Conservation (phyloP, 2,797 vertebrate genomes). For the Acanthurus lineatus region DNA sequence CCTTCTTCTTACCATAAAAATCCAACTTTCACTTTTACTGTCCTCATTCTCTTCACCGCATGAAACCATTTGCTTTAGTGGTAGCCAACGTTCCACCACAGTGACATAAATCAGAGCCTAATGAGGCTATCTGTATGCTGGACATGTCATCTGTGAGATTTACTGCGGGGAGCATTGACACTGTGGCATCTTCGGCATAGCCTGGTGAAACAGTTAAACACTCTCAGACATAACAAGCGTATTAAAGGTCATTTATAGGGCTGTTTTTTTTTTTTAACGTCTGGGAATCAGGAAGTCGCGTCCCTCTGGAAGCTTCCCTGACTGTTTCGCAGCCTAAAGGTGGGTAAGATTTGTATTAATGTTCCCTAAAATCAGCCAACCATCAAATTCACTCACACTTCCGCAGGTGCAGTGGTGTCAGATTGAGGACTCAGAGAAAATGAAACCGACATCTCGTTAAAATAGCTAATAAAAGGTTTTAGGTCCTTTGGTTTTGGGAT, state of each 20-base stretch:
- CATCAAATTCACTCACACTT: conserved; percentile 30
- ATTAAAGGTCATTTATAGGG: conserved; percentile 45
- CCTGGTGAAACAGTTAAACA: conserved; percentile 35
- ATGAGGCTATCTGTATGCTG: conserved; percentile 73
- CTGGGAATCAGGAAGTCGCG: conserved; percentile 48
- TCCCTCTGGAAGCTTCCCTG: conserved; percentile 34
- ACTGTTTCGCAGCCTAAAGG: conserved; percentile 58
- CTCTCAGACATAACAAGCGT: conserved; percentile 28
- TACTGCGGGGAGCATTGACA: conserved; percentile 24
- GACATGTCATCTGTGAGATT: conserved; percentile 52
- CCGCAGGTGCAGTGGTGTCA: conserved; percentile 33
- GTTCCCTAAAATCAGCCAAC: conserved; percentile 52
- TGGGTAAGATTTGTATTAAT: conserved; percentile 61
- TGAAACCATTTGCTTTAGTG: conserved; percentile 34
- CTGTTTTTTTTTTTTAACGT: conserved; percentile 35
- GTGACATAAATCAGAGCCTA: conserved; percentile 70
- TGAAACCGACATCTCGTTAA: conserved; percentile 18
- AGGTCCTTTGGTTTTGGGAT: neutral
- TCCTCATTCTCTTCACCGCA: neutral
- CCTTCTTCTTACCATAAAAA: conserved; percentile 17
- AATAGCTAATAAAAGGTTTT: conserved; percentile 16
- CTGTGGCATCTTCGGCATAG: conserved; percentile 8
- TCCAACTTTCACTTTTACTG: conserved; percentile 29
- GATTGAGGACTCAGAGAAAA: conserved; percentile 16
- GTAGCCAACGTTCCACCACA: conserved; percentile 9